phyloP scores from a whole-genome alignment of 2,888 invertebrate species.

The Caenorhabditis sp. region DNA sequence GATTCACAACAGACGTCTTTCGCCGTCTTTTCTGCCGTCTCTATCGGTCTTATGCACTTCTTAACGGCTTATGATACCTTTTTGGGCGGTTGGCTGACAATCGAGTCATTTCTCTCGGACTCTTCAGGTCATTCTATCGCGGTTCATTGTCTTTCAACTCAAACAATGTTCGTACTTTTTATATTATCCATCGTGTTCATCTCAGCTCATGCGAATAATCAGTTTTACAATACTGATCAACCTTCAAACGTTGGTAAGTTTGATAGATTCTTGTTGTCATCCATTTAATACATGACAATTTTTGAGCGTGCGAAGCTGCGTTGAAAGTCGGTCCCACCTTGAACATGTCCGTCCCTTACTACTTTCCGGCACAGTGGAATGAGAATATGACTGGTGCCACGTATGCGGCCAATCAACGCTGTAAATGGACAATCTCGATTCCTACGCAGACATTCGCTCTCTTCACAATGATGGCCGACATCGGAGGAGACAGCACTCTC shows the following conservation, averaged over 20 bases:
- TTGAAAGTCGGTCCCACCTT: neutral
- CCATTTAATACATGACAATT: too few relatives aligned
- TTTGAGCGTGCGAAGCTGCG: too few relatives aligned
- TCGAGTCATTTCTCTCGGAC: slow-evolving; percentile 7
- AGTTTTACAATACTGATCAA: too few relatives aligned
- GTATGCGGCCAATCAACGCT: neutral
- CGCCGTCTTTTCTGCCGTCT: neutral
- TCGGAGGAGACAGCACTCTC: slow-evolving; percentile 10
- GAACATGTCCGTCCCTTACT: neutral
- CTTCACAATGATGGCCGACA: slow-evolving; percentile 37
- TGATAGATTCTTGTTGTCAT: too few relatives aligned
- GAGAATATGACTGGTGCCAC: slow-evolving; percentile 8
- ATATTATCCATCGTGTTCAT: neutral
- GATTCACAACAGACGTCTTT: neutral
- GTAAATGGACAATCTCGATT: slow-evolving; percentile 5
- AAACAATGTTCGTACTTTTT: neutral
- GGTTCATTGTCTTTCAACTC: neutral
- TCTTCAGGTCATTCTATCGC: slow-evolving; percentile 8
- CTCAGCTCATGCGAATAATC: too few relatives aligned
- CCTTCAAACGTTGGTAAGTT: too few relatives aligned
- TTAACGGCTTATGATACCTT: slow-evolving; percentile 36
- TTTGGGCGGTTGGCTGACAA: neutral
- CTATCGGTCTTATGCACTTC: slow-evolving; percentile 6
- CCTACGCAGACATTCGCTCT: neutral
- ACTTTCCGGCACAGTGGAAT: slow-evolving; percentile 15